Evolutionary conservation across 2,113 vertebrate species (phyloP), one percentile per base, ranked within the genome.

Genomic region (Amia ocellicauda): DNA sequence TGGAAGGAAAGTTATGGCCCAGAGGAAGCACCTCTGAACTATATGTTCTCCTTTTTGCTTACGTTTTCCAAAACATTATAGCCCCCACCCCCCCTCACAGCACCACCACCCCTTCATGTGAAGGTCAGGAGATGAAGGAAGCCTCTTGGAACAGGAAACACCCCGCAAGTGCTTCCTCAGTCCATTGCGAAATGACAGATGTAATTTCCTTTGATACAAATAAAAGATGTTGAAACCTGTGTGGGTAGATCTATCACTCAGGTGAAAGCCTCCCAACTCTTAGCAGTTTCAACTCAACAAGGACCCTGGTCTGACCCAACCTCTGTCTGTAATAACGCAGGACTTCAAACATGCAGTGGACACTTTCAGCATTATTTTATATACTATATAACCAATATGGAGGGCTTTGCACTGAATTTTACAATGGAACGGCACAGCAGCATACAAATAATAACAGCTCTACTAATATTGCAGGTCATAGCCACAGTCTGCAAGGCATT

Each of bases 21-120:
- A 26, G 28, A 41, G 60, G 60, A 62, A 62, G 50, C 41, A 16
- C 23, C 22, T 52, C 36, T 47, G 49, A 62, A 52, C 19, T 51
- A 36, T 20, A 40, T 52, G 60, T 41, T 29, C 29, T 40, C 19
- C 22, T n/a, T 29, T 40, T 41, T 24, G 7, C 20, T 26, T 19
- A 41, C 13, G 20, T 41, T 62, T 62, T 62, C 49, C 49, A 41
- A 47, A 40, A 29, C 11, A 23, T 26, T 55, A 26, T 23, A 55
- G 22, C n/a, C n/a, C 13, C 23, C 14, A 24, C n/a, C 29, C 9
- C 49, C 19, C 10, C 24, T 41, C 41, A 47, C 20, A 62, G 19
- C 27, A 36, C 60, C 27, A 23, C 29, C 14, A 7, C 36, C 22
- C 20, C 13, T n/a, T 28, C 19, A 22, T 36, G 29, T n/a, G 20